Evolutionary conservation across 2,888 invertebrate genomes (phyloP), one percentile per base, ranked within the genome.

Genomic region (Apamea crenata): DNA sequence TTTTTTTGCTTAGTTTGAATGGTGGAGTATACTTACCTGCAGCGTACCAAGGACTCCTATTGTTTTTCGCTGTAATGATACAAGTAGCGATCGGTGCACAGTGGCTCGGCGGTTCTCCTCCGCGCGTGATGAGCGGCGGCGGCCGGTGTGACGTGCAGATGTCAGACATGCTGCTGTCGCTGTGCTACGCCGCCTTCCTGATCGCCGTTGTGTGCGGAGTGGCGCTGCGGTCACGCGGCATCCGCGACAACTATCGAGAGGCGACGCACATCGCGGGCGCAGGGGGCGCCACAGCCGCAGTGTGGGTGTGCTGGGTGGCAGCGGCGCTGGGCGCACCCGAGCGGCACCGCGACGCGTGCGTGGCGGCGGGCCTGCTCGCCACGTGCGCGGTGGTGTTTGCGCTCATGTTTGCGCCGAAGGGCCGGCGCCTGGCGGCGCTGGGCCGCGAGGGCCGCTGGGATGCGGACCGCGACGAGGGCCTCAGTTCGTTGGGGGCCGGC

Each of bases 371-470:
- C 0, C 97, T 99, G 88, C 98, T 99, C 70, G 98, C 98, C 77
- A 99, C 98, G 29, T 98, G 99, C 85, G 97, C 98, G 21, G 98
- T 99, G 69, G 98, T 99, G 75, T 99, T 99, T 95, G 97, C 99
- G 90, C 98, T 99, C 79, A 99, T 99, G 99, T 99, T 99, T 95
- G 98, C 99, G 96, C 98, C 99, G 56, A 99, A 98, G 96, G 99
- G 99, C 53, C 97, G 99, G 65, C 99, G 99, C 91, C 96, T 99
- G 91, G 99, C 99, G 1, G 99, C 99, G 71, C 98, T 99, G 97
- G 99, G 99, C 70, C 98, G 99, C 91, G 99, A 99, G 92, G 99
- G 98, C 25, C 97, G 98, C 86, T 98, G 98, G 95, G 97, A 98
- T 87, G 98, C 98, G 91, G 99, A 98, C 94, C 97, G 98, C 82